Base-by-base conservation (phyloP, 2,797 vertebrate genomes). In the Sparidentex hasta region DNA sequence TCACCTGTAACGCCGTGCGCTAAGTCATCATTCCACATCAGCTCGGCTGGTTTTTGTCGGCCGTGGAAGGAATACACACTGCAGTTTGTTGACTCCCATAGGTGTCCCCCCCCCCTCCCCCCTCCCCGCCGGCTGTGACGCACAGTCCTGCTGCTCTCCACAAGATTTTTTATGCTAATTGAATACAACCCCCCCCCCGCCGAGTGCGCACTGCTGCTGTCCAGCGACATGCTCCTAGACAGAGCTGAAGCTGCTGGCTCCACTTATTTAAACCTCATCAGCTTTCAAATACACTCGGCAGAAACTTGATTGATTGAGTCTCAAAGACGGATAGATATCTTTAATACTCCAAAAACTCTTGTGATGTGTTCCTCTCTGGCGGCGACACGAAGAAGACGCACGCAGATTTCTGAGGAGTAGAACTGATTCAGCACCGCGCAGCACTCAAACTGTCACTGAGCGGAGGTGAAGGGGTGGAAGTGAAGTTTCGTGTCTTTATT, bases 91-190 rank as follows among this genome's bases (percentile, higher is more conserved):
- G 88, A 92, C 91, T 95, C 93, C 90, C 87, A 84, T 81, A 90
- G 92, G 92, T 92, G 81, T 82, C 78, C 89, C 92, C 76, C 23
- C 23, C 84, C 75, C 66, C 81, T 80, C 73, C 66, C 78, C 78
- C 48, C 46, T 76, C 82, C 67, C 61, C 54, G n/a, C 67, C 27
- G 82, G 78, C 93, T 94, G 93, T 97, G 97, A 97, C 96, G 96
- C 95, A 94, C 93, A 7, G 78, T 83, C 84, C 91, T 90, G 94
- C 94, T 92, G 87, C 87, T 94, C 94, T 95, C 95, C 93, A 91
- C 90, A 89, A 93, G 92, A 93, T 96, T 84, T 91, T 94, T 95
- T 94, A 95, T 95, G 95, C 92, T 95, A 95, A 97, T 96, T 81
- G 92, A 87, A 94, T 90, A 92, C 93, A 86, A 86, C 92, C 92